These are phyloP conservation scores for Tetrax tetrax DNA, from an alignment of 2,113 vertebrate species.

Conservation along the genomic window DNA sequence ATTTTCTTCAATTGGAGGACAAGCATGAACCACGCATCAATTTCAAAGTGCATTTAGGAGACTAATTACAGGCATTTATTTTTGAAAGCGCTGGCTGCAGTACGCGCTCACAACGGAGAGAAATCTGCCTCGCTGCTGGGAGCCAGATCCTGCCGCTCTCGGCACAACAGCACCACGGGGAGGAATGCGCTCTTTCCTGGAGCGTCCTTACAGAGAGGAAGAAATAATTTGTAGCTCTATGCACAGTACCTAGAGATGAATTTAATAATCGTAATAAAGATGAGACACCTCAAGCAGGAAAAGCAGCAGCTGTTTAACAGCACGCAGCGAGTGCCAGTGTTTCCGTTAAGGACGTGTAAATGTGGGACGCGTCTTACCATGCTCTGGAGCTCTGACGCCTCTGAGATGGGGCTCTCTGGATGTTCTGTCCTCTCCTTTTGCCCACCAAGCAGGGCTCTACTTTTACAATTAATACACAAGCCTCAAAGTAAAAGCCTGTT, in stretches of 20 bases:
- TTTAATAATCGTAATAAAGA: background rate
- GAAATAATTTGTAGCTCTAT: background rate
- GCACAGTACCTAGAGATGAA: background rate
- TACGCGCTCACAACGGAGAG: fast-evolving
- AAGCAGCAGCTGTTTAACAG: background rate
- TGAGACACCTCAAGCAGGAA: background rate
- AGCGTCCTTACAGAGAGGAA: background rate
- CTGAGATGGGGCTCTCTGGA: background rate
- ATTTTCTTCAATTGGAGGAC: background rate
- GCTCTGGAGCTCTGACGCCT: background rate
- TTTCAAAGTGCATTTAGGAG: background rate
- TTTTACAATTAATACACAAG: background rate
- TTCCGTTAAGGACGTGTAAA: background rate
- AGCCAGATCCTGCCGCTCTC: background rate
- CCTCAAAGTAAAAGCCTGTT: background rate
- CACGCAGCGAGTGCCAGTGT: background rate
- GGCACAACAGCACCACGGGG: background rate
- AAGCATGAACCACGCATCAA: background rate
- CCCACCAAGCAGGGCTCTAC: background rate
- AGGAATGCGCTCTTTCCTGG: background rate
- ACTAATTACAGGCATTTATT: background rate
- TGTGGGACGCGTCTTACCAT: fast-evolving
- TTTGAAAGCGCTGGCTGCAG: background rate
- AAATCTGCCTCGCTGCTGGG: background rate
- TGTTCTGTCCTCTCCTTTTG: background rate